A percentile compares a stretch with the other conserved stretches of the same genome.
phyloP scores from a whole-genome alignment of 1,140 invertebrate genomes.

The Augochlora pura region DNA sequence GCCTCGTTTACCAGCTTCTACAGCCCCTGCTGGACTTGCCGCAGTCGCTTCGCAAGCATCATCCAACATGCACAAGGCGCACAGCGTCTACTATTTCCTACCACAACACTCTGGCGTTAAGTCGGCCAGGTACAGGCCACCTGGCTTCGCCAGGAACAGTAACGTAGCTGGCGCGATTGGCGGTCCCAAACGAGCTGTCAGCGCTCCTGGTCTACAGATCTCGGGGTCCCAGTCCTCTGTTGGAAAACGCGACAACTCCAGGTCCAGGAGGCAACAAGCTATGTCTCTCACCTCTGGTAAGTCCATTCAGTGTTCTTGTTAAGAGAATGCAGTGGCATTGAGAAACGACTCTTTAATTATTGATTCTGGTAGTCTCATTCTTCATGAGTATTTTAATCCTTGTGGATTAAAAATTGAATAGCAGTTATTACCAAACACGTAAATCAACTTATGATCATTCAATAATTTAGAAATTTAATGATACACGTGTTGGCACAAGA shows the following conservation, averaged over 20 bases:
- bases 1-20: constrained; percentile 85
- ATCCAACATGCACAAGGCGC: constrained; percentile 85
- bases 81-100: constrained; percentile 84
- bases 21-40: constrained; percentile 76
- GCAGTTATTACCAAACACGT: no score
- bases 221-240: constrained; percentile 69
- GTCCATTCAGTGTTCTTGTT: constrained; percentile 55
- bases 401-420: no score
- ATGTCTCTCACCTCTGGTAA: constrained; percentile 81
- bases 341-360: no score
- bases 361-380: no score
- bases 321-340: no score
- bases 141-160: constrained; percentile 84
- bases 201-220: constrained; percentile 86
- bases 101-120: constrained; percentile 85
- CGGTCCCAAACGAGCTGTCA: constrained; percentile 85
- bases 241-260: constrained; percentile 69
- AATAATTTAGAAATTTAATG: no score
- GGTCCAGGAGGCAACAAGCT: constrained; percentile 72
- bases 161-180: constrained; percentile 67
- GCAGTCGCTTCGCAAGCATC: constrained; percentile 76
- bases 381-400: no score
- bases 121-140: constrained; percentile 91
- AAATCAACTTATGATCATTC: no score
- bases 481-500: no score